A percentile compares a stretch with the other conserved stretches of the same genome.
phyloP scores from a whole-genome alignment of 2,888 invertebrate genomes.

The Philopedon plagiatum region DNA sequence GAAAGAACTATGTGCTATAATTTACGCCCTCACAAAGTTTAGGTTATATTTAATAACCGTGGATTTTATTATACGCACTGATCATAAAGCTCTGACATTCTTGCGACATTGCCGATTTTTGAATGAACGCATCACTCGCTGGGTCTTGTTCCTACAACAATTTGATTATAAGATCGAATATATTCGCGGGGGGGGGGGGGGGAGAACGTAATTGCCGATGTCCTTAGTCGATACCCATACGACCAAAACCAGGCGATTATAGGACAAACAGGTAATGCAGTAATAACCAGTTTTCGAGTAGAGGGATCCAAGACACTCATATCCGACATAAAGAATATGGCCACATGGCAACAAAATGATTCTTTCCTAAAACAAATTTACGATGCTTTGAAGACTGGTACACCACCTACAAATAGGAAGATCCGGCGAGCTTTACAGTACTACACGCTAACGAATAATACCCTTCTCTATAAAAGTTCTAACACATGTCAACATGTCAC shows the following conservation, averaged over 20 bases:
- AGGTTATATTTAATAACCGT: conserved; percentile 23
- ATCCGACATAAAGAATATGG: neutral
- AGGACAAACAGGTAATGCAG: neutral
- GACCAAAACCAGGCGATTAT: neutral
- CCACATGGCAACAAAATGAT: neutral
- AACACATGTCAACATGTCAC: neutral
- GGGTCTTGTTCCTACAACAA: conserved; percentile 40
- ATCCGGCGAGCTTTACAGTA: too few relatives aligned
- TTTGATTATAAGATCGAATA: conserved; percentile 41
- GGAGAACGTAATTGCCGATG: conserved; percentile 45
- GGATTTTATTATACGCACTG: conserved; percentile 42
- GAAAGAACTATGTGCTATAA: conserved; percentile 48
- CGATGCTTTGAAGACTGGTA: neutral
- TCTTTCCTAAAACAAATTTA: neutral
- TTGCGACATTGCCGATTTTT: conserved; percentile 43
- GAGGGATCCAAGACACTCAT: neutral
- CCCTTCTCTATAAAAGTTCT: neutral
- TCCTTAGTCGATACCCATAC: conserved; percentile 24
- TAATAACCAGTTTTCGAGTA: conserved; percentile 8
- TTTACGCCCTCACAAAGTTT: conserved; percentile 44
- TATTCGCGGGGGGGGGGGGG: conserved; percentile 42
- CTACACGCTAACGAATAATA: neutral
- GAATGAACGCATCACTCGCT: conserved; percentile 40
- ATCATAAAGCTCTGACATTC: conserved; percentile 48
- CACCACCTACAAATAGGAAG: neutral